Percentiles rank a stretch among this genome's conserved stretches.
These are phyloP conservation scores for Agelas oroides DNA, from an alignment of 37 sponge, comb jelly and placozoan species.

Conservation along the genomic window DNA sequence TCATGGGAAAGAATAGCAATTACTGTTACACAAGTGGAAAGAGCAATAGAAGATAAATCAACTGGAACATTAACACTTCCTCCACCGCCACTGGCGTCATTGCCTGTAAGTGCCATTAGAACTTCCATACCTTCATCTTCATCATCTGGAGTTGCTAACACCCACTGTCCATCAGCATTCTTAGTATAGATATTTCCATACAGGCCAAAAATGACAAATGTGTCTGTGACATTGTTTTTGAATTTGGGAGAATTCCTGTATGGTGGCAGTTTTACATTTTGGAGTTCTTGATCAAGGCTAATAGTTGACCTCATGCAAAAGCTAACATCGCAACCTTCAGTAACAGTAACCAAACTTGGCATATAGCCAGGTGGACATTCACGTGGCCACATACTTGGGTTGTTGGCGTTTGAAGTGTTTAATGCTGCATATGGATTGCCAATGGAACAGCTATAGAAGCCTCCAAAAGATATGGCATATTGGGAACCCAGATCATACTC, in stretches of 20 bases:
- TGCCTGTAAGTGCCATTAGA: too few species aligned
- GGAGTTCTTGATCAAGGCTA: background rate
- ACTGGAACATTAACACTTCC: too few species aligned
- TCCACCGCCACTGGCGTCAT: too few species aligned
- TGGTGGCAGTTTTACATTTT: conserved; percentile 53
- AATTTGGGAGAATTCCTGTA: conserved; percentile 39
- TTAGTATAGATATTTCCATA: background rate
- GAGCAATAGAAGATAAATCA: too few species aligned
- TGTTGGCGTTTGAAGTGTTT: background rate
- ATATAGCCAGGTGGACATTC: conserved; percentile 65
- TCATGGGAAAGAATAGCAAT: too few species aligned
- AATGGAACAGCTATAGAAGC: conserved; percentile 71
- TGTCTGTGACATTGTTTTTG: conserved; percentile 38
- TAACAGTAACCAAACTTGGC: conserved; percentile 62
- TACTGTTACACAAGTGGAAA: too few species aligned
- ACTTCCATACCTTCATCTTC: too few species aligned
- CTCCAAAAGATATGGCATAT: conserved; percentile 69
- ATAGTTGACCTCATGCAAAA: conserved; percentile 66
- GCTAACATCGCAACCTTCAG: conserved; percentile 74
- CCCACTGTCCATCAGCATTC: too few species aligned
- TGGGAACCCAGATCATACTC: conserved; percentile 63
- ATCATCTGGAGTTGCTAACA: too few species aligned
- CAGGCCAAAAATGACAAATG: conserved; percentile 35
- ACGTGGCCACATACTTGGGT: conserved; percentile 32
- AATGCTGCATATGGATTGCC: conserved; percentile 77